Percentiles rank a stretch among this genome's conserved stretches.
phyloP scores from a whole-genome alignment of 2,888 invertebrate species.

The Luffia ferchaultella region DNA sequence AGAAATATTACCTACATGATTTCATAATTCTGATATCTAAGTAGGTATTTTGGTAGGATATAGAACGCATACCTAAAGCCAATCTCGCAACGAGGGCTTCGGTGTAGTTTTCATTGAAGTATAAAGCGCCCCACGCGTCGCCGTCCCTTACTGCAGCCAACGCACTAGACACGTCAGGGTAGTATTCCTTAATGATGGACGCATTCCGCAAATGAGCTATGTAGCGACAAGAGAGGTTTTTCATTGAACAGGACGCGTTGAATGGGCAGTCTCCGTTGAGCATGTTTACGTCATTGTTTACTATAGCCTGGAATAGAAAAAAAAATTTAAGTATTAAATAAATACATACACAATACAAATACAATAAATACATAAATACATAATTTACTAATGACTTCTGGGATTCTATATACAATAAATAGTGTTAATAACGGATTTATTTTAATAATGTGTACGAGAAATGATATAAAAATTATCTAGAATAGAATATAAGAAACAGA shows the following conservation, averaged over 20 bases:
- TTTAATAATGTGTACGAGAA: no score
- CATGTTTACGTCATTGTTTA: slow-evolving; percentile 50
- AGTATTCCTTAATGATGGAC: slow-evolving; percentile 75
- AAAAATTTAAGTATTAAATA: background rate
- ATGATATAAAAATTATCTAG: no score
- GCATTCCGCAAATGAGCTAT: slow-evolving; percentile 75
- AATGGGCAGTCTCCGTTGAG: slow-evolving; percentile 58
- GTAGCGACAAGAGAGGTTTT: slow-evolving; percentile 81
- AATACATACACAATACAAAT: no score
- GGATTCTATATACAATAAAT: no score
- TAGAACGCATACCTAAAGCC: slow-evolving; percentile 72
- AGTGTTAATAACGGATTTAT: no score
- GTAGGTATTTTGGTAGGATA: no score
- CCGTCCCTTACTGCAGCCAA: slow-evolving; percentile 77
- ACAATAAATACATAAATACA: no score
- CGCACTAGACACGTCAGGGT: slow-evolving; percentile 72
- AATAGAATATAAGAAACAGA: no score
- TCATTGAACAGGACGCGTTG: slow-evolving; percentile 73
- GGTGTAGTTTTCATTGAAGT: slow-evolving; percentile 90
- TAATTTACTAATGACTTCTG: no score
- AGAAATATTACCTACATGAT: no score
- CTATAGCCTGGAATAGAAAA: slow-evolving; percentile 38
- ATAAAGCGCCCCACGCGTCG: slow-evolving; percentile 87
- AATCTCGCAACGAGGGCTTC: slow-evolving; percentile 84
- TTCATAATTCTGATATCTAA: no score